phyloP scores from a whole-genome alignment of 1,140 invertebrate genomes.

The Cotesia vestalis region DNA sequence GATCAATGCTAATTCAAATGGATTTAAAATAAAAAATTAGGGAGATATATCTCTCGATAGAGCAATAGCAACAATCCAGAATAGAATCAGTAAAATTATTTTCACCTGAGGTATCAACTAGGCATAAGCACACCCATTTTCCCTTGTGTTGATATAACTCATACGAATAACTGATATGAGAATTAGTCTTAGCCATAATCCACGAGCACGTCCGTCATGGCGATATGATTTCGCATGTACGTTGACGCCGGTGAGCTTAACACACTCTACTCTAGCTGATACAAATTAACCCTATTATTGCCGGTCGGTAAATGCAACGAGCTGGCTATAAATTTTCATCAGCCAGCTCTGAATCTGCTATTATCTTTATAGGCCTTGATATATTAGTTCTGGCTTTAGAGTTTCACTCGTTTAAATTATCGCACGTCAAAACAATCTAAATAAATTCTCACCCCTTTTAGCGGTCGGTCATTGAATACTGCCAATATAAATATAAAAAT shows the following conservation, averaged over 20 bases:
- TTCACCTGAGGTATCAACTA: conserved; percentile 12
- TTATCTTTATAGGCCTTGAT: conserved; percentile 29
- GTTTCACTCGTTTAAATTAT: not conserved
- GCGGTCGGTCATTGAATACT: too few species aligned
- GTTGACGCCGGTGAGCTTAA: not conserved
- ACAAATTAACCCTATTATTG: conserved; percentile 39
- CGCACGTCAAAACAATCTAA: too few species aligned
- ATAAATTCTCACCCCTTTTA: not conserved
- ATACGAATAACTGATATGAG: not conserved
- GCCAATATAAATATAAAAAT: too few species aligned
- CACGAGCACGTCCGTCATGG: conserved; percentile 2
- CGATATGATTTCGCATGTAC: not conserved
- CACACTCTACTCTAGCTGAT: not conserved
- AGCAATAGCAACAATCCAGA: not conserved
- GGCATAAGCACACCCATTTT: conserved; percentile 24
- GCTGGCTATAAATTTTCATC: conserved; percentile 35
- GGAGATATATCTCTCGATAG: not conserved
- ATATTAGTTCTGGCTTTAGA: conserved; percentile 31
- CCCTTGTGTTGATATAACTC: not conserved
- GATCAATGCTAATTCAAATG: conserved; percentile 5
- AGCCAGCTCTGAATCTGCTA: conserved; percentile 12
- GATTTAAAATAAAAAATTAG: not conserved
- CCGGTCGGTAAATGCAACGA: conserved; percentile 15
- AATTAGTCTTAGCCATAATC: conserved; percentile 30
- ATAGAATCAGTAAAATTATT: conserved; percentile 19